Evolutionary conservation across 2,797 vertebrate species (phyloP).

Genomic region (Tolypeutes matacus): DNA sequence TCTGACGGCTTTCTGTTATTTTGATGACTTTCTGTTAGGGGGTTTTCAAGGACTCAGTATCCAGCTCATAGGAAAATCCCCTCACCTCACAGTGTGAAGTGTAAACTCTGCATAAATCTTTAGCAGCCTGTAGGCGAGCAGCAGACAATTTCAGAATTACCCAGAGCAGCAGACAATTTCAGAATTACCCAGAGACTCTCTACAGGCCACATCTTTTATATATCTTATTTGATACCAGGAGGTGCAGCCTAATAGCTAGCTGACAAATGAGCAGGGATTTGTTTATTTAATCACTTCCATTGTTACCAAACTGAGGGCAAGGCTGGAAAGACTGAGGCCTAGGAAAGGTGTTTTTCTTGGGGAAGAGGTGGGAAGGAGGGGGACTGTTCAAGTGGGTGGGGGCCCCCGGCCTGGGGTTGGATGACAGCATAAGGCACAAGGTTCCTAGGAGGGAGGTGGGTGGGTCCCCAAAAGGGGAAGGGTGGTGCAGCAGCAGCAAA

Average conservation of each 20-base stretch:
- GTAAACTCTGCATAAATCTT: background rate
- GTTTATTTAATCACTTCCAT: background rate
- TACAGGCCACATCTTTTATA: rapidly evolving
- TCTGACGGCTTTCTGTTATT: background rate
- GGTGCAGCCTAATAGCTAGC: background rate
- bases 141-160: too few species aligned
- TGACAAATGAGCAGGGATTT: background rate
- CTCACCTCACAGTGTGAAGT: background rate
- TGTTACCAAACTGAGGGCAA: background rate
- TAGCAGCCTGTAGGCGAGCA: background rate
- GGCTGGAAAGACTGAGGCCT: background rate
- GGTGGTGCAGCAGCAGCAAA: background rate
- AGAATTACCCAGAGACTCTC: background rate
- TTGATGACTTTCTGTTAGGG: background rate
- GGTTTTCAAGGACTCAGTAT: slow-evolving; percentile 7
- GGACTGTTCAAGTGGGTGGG: background rate
- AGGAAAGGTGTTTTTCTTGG: background rate
- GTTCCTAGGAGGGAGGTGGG: background rate
- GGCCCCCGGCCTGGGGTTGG: background rate
- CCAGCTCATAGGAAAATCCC: background rate
- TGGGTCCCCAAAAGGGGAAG: slow-evolving; percentile 13
- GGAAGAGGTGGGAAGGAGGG: background rate
- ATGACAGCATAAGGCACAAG: background rate
- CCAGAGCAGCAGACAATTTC: background rate
- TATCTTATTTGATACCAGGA: background rate